A percentile compares a stretch with the other conserved stretches of the same genome.
These are phyloP conservation scores for Sycophila texana DNA, from an alignment of 2,888 invertebrate genomes.

Conservation along the genomic window DNA sequence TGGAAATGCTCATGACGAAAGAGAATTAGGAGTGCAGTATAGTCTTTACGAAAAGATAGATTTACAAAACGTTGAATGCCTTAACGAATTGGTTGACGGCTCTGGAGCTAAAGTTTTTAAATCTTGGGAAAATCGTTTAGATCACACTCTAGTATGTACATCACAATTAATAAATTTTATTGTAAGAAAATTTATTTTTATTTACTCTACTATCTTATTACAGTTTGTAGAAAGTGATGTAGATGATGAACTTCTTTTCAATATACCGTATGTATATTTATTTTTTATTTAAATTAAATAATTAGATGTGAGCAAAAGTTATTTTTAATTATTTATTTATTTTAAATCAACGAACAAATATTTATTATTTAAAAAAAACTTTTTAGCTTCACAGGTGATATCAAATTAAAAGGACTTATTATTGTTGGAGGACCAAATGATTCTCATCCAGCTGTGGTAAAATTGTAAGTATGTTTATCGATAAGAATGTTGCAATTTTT, in stretches of 20 bases:
- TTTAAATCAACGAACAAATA: too few relatives aligned
- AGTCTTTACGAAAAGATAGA: constrained; percentile 94
- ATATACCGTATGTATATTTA: constrained; percentile 85
- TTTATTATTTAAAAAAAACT: background rate
- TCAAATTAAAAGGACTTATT: constrained; percentile 96
- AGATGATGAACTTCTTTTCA: constrained; percentile 96
- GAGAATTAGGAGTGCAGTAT: constrained; percentile 85
- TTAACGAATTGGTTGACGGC: constrained; percentile 92
- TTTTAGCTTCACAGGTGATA: constrained; percentile 90
- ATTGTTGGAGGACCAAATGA: constrained; percentile 93
- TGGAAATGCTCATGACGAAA: constrained; percentile 64
- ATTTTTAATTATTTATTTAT: too few relatives aligned
- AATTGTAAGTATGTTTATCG: constrained; percentile 82
- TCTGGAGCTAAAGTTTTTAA: constrained; percentile 94
- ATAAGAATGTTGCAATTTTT: constrained; percentile 6
- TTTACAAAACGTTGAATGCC: constrained; percentile 88
- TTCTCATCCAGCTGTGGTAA: constrained; percentile 89
- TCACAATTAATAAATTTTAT: constrained; percentile 8
- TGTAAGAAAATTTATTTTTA: background rate
- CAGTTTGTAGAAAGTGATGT: constrained; percentile 97
- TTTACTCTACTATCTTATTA: constrained; percentile 64
- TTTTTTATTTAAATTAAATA: too few relatives aligned
- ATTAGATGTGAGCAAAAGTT: too few relatives aligned
- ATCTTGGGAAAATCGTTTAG: constrained; percentile 90
- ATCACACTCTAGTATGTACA: constrained; percentile 82